phyloP scores from a whole-genome alignment of 35 echinoderm and acorn worm genomes.

The Lytechinus pictus region DNA sequence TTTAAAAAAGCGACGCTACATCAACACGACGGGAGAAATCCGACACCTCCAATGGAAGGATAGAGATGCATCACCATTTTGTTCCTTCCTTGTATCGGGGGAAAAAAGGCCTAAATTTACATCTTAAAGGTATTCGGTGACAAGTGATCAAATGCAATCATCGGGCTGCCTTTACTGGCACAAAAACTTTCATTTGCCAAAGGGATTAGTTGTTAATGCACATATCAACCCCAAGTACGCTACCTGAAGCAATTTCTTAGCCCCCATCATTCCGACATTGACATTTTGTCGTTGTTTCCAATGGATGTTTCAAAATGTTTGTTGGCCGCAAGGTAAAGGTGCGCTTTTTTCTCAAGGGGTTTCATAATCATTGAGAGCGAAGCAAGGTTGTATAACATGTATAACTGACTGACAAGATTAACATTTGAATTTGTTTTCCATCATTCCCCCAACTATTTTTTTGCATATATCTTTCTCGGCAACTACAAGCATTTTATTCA shows the following conservation, averaged over 20 bases:
- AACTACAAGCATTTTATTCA: neutral
- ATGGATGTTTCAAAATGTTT: neutral
- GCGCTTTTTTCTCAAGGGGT: neutral
- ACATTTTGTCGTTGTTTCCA: neutral
- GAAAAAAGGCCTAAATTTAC: neutral
- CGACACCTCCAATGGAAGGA: slow-evolving; percentile 17
- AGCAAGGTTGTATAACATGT: neutral
- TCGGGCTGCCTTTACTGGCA: neutral
- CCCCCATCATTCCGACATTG: neutral
- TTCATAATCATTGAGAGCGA: neutral
- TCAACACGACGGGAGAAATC: slow-evolving; percentile 31
- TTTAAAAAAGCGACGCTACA: slow-evolving; percentile 40
- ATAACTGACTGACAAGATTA: neutral
- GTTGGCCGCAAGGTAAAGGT: neutral
- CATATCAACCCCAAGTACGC: neutral
- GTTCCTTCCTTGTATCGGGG: neutral
- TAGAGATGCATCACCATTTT: slow-evolving; percentile 21
- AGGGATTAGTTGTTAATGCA: neutral
- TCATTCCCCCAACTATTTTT: neutral
- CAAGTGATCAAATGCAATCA: slow-evolving; percentile 10
- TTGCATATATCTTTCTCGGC: neutral
- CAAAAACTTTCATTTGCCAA: slow-evolving; percentile 8
- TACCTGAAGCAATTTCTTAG: neutral
- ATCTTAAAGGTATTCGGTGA: slow-evolving; percentile 7
- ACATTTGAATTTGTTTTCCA: neutral